Evolutionary conservation across 2,797 vertebrate genomes (phyloP).

Genomic region (Neopelma chrysocephalum): DNA sequence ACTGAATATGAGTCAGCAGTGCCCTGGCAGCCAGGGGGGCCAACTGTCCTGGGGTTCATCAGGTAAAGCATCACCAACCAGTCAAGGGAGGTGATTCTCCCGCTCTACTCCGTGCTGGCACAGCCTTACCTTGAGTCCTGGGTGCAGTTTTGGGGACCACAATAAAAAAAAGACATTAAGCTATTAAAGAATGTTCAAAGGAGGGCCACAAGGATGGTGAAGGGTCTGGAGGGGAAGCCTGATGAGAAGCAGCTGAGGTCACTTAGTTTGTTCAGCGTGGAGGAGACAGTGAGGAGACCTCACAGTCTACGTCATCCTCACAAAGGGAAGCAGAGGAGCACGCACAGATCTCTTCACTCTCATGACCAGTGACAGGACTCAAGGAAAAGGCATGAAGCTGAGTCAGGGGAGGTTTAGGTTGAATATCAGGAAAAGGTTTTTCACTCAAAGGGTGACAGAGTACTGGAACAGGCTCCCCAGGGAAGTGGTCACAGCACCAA

Average conservation of each 20-base stretch:
- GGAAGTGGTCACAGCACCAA: background rate
- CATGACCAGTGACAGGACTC: background rate
- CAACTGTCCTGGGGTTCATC: accelerated
- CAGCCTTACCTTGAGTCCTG: background rate
- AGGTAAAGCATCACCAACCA: accelerated
- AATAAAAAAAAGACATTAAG: background rate
- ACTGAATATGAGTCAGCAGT: background rate
- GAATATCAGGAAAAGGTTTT: background rate
- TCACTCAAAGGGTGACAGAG: background rate
- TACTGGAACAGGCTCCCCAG: background rate
- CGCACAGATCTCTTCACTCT: background rate
- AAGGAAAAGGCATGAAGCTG: background rate
- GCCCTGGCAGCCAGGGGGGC: background rate
- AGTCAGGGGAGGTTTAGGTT: background rate
- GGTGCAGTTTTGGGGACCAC: background rate
- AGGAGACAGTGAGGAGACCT: background rate
- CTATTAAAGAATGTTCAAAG: background rate
- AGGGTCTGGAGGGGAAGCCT: background rate
- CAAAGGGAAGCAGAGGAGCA: background rate
- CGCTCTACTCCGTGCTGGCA: background rate
- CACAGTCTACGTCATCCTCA: no score
- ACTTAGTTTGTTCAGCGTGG: background rate
- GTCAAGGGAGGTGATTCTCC: background rate
- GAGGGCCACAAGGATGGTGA: background rate
- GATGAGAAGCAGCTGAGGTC: no score